Conservation (phyloP, 2,797 vertebrate species). For the Sparus aurata region DNA sequence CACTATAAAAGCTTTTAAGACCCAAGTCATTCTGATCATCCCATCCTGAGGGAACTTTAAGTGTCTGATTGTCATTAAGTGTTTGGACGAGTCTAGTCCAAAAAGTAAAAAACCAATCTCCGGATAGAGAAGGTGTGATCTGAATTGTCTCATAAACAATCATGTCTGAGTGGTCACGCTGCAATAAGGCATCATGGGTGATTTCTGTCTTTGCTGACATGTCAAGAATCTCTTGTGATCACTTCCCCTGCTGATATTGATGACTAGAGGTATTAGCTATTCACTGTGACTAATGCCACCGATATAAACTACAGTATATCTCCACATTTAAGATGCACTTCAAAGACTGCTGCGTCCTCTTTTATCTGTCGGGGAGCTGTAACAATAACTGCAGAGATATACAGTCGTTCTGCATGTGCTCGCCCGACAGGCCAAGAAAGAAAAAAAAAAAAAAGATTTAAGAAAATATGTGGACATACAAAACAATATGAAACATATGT, state of each 20-base stretch:
- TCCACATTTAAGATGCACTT: conserved; percentile 54
- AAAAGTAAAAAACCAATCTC: conserved; percentile 24
- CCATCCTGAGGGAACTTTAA: conserved; percentile 41
- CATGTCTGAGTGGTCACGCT: conserved; percentile 50
- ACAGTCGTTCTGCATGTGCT: conserved; percentile 52
- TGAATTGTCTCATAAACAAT: conserved; percentile 50
- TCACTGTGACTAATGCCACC: conserved; percentile 44
- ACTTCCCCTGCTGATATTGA: conserved; percentile 18
- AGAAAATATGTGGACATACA: conserved; percentile 73
- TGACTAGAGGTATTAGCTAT: conserved; percentile 56
- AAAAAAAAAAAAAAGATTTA: conserved; percentile 41
- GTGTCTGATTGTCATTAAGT: conserved; percentile 26
- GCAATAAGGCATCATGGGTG: conserved; percentile 49
- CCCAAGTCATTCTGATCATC: conserved; percentile 30
- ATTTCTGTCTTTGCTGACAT: conserved; percentile 34
- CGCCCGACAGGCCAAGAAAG: conserved; percentile 59
- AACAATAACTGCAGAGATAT: conserved; percentile 61
- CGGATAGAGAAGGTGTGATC: conserved; percentile 24
- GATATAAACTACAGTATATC: conserved; percentile 50
- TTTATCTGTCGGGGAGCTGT: conserved; percentile 53
- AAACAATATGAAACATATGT: conserved; percentile 76
- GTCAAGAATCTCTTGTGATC: conserved; percentile 4
- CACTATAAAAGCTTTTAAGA: conserved; percentile 49
- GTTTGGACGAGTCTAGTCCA: conserved; percentile 34
- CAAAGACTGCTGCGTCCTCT: conserved; percentile 46